Evolutionary conservation across 2,888 invertebrate genomes (phyloP).

Genomic region (Anagyrus pseudococci): DNA sequence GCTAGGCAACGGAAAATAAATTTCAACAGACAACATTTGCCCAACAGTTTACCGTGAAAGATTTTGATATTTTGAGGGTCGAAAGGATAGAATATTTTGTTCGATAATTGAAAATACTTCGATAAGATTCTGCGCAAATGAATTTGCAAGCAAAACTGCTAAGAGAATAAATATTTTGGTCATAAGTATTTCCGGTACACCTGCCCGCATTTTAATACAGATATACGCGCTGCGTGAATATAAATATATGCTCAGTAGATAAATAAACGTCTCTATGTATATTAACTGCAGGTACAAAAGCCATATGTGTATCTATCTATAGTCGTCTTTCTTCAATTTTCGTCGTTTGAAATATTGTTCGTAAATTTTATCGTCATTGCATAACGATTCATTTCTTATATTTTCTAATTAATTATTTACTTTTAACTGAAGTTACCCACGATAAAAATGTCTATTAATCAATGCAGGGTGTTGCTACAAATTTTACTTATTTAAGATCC

Average conservation of each 20-base stretch:
- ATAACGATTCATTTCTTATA: neutral
- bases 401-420: no score
- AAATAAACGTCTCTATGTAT: slow-evolving; percentile 52
- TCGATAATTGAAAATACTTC: slow-evolving; percentile 3
- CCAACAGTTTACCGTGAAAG: no score
- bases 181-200: slow-evolving; percentile 5
- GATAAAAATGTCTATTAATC: no score
- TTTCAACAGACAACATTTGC: neutral
- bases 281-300: slow-evolving; percentile 56
- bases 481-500: no score
- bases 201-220: slow-evolving; percentile 40
- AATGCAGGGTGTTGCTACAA: no score
- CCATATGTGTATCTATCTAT: slow-evolving; percentile 31
- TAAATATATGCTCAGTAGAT: slow-evolving; percentile 46
- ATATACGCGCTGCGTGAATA: slow-evolving; percentile 34
- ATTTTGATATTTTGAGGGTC: neutral
- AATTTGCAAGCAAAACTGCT: neutral
- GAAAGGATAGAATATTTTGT: no score
- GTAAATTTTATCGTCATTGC: neutral
- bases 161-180: slow-evolving; percentile 5
- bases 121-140: slow-evolving; percentile 20
- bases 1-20: no score
- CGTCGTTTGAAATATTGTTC: slow-evolving; percentile 3
- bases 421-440: no score
- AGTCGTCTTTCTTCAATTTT: slow-evolving; percentile 4